These are phyloP conservation scores for Cistogaster globosa DNA, from an alignment of 2,888 invertebrate genomes.

Conservation along the genomic window DNA sequence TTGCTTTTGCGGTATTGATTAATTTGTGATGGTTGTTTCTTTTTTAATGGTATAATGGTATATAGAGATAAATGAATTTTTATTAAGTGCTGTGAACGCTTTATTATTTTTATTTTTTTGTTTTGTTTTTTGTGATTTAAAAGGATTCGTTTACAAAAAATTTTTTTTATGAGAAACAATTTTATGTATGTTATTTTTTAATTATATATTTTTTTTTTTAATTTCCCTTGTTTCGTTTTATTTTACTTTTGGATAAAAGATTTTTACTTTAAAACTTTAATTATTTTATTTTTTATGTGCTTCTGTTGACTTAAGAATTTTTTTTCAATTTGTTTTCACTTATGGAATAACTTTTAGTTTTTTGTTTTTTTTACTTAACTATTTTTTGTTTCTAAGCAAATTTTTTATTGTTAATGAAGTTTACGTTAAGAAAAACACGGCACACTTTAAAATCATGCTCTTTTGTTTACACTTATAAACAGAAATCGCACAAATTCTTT, in stretches of 20 bases:
- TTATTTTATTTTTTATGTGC: not conserved
- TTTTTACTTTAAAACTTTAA: not conserved
- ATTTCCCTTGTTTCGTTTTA: not conserved
- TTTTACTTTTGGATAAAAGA: not conserved
- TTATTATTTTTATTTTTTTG: too few species aligned
- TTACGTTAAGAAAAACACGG: conserved; percentile 4
- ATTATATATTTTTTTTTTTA: not conserved
- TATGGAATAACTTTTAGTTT: not conserved
- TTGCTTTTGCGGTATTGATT: not conserved
- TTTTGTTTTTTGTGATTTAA: too few species aligned
- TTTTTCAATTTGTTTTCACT: not conserved
- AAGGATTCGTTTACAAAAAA: too few species aligned
- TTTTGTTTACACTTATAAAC: conserved; percentile 14
- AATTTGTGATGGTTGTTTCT: too few species aligned
- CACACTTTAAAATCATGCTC: conserved; percentile 23
- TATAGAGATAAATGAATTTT: too few species aligned
- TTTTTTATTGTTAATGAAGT: not conserved
- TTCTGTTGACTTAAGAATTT: not conserved
- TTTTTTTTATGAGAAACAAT: too few species aligned
- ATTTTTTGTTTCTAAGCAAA: too few species aligned
- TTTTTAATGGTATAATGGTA: too few species aligned
- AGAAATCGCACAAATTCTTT: not conserved
- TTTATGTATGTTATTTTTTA: not conserved
- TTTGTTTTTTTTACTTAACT: not conserved
- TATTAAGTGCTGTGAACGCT: too few species aligned